Evolutionary conservation across 64 coral and sea anemone genomes (phyloP), one percentile per base, ranked within the genome.

Genomic region (Montipora capricornis): DNA sequence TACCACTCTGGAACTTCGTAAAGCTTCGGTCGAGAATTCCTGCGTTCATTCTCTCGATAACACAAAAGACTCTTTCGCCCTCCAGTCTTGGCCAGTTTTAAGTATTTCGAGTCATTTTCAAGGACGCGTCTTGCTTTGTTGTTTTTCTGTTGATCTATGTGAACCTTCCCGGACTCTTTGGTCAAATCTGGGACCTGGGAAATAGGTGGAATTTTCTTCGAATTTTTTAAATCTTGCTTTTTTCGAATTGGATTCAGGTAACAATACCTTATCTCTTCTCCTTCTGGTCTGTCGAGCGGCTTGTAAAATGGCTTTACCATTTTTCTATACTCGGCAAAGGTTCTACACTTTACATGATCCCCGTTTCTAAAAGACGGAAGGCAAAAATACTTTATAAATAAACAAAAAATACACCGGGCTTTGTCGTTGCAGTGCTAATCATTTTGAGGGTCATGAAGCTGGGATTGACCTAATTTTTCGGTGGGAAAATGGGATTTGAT

Each of bases 301-400:
- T 93, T 93, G 83, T 88, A 88, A 74, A 77, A 87, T 14, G 92
- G 92, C 92, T 93, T 93, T 46, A 88, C 82, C 82, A 86, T 86
- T 49, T 49, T 73, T 3, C 3, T 2, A 15, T 0, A 17, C 37
- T 6, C 53, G 53, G 13, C 16, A 49, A 4, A 5, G 16, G 47
- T 10, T 48, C 0, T 57, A 57, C 3, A 2, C 66, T 73, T 46
- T 69, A 52, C 6, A 9, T 14, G 14, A 71, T 17, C 22, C 4
- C 12, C 6, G 13, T 9, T 22, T 3, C 45, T 16, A 49, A 17
- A 73, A 68, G 5, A 73, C 5, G 44, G 11, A 57, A 71, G 45
- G 4, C 16, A 45, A 73, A 49, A 73, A 8, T 16, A 5, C 44
- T 71, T 73, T 17, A 50, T 51, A 9, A 51, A 44, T 47, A 71